Conservation (phyloP, 2,113 vertebrate species). For the Gobiocypris rarus region DNA sequence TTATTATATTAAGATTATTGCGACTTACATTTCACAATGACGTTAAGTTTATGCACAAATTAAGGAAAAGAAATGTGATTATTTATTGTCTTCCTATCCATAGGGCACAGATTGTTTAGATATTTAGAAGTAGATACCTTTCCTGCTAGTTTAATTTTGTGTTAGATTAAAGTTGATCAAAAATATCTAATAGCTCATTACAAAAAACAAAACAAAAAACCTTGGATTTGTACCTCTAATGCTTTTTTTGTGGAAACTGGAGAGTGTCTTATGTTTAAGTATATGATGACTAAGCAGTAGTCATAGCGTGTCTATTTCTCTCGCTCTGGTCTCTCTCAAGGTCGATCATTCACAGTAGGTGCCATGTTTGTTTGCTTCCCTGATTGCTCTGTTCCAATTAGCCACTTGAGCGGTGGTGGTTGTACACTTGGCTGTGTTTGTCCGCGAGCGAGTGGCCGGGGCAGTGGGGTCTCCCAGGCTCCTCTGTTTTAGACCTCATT, state of each 20-base stretch:
- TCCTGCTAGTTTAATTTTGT: no score
- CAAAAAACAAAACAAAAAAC: no score
- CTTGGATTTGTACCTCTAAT: no score
- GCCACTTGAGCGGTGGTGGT: constrained; percentile 80
- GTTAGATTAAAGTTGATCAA: no score
- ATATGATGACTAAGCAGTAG: constrained; percentile 67
- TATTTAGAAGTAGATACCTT: no score
- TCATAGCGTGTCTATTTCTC: constrained; percentile 66
- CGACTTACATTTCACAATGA: no score
- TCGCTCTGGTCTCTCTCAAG: constrained; percentile 66
- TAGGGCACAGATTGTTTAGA: no score
- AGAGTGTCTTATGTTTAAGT: constrained; percentile 55
- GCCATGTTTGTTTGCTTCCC: constrained; percentile 77
- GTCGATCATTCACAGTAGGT: constrained; percentile 78
- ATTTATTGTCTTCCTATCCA: no score
- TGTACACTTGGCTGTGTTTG: constrained; percentile 81
- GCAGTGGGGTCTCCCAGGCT: constrained; percentile 62
- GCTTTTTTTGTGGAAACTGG: not conserved
- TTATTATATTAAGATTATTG: no score
- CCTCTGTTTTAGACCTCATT: constrained; percentile 77
- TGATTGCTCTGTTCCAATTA: constrained; percentile 76
- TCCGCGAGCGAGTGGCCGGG: constrained; percentile 73
- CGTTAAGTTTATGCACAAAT: no score
- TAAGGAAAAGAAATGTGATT: no score
- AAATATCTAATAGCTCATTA: no score